Percentiles rank a stretch among this genome's conserved stretches.
Conservation (phyloP, 2,888 invertebrate species). For the Volucella inanis region DNA sequence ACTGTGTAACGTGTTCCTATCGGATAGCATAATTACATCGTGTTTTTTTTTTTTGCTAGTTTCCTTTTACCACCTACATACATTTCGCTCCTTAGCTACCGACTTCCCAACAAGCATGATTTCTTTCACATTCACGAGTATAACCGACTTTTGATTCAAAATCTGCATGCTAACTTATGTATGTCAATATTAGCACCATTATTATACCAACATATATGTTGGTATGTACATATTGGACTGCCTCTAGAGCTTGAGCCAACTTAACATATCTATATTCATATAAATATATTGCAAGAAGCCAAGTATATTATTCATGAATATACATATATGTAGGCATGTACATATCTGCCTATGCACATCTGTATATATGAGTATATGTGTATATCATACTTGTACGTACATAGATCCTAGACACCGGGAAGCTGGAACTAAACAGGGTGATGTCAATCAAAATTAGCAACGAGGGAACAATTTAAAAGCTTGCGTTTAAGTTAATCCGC, state of each 20-base stretch:
- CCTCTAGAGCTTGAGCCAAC: too few relatives aligned
- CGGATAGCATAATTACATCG: constrained; percentile 69
- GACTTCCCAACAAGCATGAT: constrained; percentile 8
- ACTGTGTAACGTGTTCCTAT: constrained; percentile 55
- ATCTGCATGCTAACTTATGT: constrained; percentile 57
- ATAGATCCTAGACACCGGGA: not conserved
- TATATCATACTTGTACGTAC: too few relatives aligned
- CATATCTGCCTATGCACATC: too few relatives aligned
- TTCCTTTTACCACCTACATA: constrained; percentile 11
- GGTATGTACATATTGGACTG: too few relatives aligned
- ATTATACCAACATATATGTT: constrained; percentile 28
- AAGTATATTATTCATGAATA: too few relatives aligned
- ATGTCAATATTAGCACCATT: constrained; percentile 71
- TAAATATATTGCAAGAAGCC: too few relatives aligned
- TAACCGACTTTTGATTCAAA: constrained; percentile 49
- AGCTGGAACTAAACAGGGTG: constrained; percentile 7
- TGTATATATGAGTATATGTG: too few relatives aligned
- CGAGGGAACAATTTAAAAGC: too few relatives aligned
- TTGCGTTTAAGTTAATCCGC: too few relatives aligned
- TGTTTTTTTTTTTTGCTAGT: constrained; percentile 49
- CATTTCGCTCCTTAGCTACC: constrained; percentile 1
- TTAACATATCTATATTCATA: too few relatives aligned
- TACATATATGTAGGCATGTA: too few relatives aligned
- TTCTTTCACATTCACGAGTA: constrained; percentile 44
- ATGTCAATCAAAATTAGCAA: not conserved